A percentile compares a stretch with the other conserved stretches of the same genome.
These are phyloP conservation scores for Slavum lentiscoides DNA, from an alignment of 2,888 invertebrate genomes.

Conservation along the genomic window DNA sequence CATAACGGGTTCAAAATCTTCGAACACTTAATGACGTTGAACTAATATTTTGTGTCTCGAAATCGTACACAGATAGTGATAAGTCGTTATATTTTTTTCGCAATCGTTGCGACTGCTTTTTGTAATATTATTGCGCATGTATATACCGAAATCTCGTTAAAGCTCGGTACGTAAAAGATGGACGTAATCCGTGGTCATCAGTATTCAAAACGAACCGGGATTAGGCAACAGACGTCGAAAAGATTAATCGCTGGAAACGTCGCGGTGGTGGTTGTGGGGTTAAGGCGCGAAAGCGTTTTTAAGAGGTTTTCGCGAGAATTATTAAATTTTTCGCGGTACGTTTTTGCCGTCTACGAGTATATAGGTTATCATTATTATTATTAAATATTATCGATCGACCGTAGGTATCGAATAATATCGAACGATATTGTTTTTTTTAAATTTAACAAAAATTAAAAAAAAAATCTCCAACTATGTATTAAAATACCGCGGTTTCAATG, in stretches of 20 bases:
- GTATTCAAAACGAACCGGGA: constrained; percentile 6
- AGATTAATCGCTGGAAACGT: not conserved
- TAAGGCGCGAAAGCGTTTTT: not conserved
- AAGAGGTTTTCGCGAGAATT: not conserved
- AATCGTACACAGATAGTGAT: not conserved
- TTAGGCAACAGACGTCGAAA: not conserved
- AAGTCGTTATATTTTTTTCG: not conserved
- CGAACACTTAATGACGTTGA: no score
- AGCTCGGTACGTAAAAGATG: not conserved
- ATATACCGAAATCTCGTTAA: not conserved
- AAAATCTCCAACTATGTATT: no score
- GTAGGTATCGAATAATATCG: no score
- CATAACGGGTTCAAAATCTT: no score
- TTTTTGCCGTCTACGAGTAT: no score
- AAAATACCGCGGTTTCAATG: no score
- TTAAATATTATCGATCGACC: not conserved
- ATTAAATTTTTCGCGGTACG: not conserved
- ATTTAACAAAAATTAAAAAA: no score
- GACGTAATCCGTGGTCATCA: not conserved
- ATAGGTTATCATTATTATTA: not conserved
- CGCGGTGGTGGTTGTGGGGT: no score
- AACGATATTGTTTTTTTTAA: no score
- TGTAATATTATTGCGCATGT: not conserved
- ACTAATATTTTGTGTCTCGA: not conserved
- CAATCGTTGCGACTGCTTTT: no score